Evolutionary conservation across 2,888 invertebrate genomes (phyloP), one percentile per base, ranked within the genome.

Genomic region (Branchipolynoe longqiensis): DNA sequence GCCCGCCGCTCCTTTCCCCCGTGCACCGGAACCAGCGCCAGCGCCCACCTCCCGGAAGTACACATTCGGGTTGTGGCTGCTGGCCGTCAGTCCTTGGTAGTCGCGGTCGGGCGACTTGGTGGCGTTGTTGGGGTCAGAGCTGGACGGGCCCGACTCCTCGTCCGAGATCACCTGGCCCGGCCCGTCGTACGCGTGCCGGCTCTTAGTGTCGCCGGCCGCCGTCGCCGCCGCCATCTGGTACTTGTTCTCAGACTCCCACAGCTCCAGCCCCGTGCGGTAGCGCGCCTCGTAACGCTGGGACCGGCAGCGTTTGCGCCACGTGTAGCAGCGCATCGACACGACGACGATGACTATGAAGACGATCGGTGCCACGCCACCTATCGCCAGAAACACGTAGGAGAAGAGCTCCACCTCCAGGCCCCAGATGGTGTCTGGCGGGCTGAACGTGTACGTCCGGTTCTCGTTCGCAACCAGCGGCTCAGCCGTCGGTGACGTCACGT

Each of bases 301-400:
- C 18, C 81, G 84, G 18, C 73, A 40, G 33, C 36, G 33, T 25
- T 81, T 84, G 22, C 86, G 14, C 85, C 83, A 85, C 0, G 85
- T 56, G 73, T 87, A 86, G 56, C 87, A 88, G 62, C 86, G 86
- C 86, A 87, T 87, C 22, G 69, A 28, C 25, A 87, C 56, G 36
- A 87, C 54, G n/a, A 85, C 84, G 25, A 82, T 31, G 48, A 86
- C 41, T 28, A 89, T 74, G 73, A 89, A 88, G n/a, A 88, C 18
- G 18, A 89, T 48, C 1, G 89, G 87, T n/a, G 87, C 88, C 0
- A 69, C 84, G 8, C 85, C 86, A 12, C 85, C 88, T 14, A 89
- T 84, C 3, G 64, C 88, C 41, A 89, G 85, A 59, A 89, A 86
- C 33, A 88, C 84, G 74, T 86, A 89, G 22, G 88, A 87, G 64